Evolutionary conservation across 2,888 invertebrate species (phyloP).

Genomic region (Gibbula magus): DNA sequence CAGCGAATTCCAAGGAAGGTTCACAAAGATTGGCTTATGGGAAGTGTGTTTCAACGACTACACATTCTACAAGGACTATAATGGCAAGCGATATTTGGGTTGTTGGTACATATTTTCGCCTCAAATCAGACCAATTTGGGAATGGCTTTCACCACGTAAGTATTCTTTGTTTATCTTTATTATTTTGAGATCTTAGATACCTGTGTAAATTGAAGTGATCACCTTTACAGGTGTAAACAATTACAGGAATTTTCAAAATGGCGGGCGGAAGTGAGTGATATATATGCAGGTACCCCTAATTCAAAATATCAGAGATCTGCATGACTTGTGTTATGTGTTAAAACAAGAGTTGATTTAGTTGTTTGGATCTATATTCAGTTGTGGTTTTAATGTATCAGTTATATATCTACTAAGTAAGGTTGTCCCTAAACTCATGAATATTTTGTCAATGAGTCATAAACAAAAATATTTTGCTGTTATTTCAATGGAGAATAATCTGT

Average conservation of each 20-base stretch:
- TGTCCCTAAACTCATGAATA: not conserved
- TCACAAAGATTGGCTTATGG: slow-evolving; percentile 95
- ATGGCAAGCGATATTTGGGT: slow-evolving; percentile 92
- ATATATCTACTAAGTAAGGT: no score
- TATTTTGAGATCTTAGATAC: not conserved
- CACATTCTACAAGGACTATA: slow-evolving; percentile 88
- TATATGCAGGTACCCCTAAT: not conserved
- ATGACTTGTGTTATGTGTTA: no score
- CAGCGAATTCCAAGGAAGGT: slow-evolving; percentile 81
- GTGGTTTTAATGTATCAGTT: no score
- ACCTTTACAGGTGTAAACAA: slow-evolving; percentile 21
- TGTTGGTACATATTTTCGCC: slow-evolving; percentile 99
- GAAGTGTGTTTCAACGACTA: slow-evolving; percentile 94
- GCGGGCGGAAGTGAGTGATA: slow-evolving; percentile 35
- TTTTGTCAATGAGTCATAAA: not conserved
- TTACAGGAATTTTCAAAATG: slow-evolving; percentile 30
- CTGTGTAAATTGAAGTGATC: not conserved
- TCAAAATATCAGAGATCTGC: no score
- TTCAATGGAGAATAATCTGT: no score
- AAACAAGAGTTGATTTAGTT: no score
- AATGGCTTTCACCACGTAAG: slow-evolving; percentile 90
- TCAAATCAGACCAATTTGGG: slow-evolving; percentile 94
- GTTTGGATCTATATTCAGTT: no score
- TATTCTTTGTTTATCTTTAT: slow-evolving; percentile 41
- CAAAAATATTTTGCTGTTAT: not conserved